Base-by-base conservation (phyloP, 2,888 invertebrate genomes). In the Synanthedon vespiformis region DNA sequence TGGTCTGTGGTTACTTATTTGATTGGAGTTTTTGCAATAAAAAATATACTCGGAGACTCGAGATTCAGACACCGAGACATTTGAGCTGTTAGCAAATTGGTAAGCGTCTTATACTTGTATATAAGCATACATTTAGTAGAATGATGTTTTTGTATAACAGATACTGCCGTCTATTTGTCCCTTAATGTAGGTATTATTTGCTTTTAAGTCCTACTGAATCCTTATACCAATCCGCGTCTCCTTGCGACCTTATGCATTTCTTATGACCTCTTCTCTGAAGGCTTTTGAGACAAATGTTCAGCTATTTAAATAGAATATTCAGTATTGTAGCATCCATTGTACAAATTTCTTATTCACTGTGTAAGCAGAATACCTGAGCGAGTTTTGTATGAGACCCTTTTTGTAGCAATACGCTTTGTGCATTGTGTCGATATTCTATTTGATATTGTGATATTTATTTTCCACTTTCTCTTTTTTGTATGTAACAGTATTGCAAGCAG, bases 241-340 rank as follows among this genome's bases (percentile, higher is more conserved):
- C 51, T 51, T 53, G 70, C 65, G 75, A 77, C 75, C 75, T 70
- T 72, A 77, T 82, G 76, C 79, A 82, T 81, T 77, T 70, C 70
- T 80, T 80, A 83, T 82, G 77, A 80, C 64, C 60, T 60, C 62
- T 60, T 60, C 69, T 73, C 68, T 55, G 68, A 77, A 77, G 73
- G 76, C 79, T 79, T 80, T 78, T 70, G 72, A 76, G 75, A 78
- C 76, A 80, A 82, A 81, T 78, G 79, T 79, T 70, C 72, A 70
- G 78, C 76, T 72, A 77, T 80, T 79, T 77, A 75, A 75, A 81
- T 81, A 63, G 77, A 81, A 81, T 82, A 81, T 83, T 82, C 74
- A 78, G 77, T 73, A 75, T 73, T 72, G 72, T 73, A 75, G 69
- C 71, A 73, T 77, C 70, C 76, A 79, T 78, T 79, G 74, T 76